phyloP scores from a whole-genome alignment of 2,888 invertebrate genomes.

The Zeuzera pyrina region DNA sequence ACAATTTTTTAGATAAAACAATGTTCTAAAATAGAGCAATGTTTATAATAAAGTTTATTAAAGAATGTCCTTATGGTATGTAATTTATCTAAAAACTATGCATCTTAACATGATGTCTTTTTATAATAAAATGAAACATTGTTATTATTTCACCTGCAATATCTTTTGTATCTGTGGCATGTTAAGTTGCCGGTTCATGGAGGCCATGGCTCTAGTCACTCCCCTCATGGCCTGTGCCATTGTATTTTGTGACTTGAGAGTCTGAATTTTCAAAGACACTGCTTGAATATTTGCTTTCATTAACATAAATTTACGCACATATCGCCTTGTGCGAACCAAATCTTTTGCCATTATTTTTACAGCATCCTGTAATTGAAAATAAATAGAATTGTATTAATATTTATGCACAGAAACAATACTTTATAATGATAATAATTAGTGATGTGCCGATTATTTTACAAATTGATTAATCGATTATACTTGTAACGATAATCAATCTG shows the following conservation, averaged over 20 bases:
- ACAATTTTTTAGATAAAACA: too few species aligned
- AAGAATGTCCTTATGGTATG: too few species aligned
- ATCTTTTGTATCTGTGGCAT: conserved; percentile 99
- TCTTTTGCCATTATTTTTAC: conserved; percentile 99
- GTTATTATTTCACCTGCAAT: conserved; percentile 40
- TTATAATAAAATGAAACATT: neutral
- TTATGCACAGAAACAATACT: too few species aligned
- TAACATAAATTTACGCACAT: conserved; percentile 98
- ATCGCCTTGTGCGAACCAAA: conserved; percentile 94
- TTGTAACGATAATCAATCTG: too few species aligned
- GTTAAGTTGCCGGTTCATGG: conserved; percentile 97
- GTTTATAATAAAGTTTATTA: too few species aligned
- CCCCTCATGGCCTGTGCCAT: conserved; percentile 99
- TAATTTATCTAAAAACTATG: too few species aligned
- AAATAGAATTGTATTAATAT: too few species aligned
- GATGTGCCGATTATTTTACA: too few species aligned
- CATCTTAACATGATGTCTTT: too few species aligned
- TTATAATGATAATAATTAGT: too few species aligned
- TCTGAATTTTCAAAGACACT: conserved; percentile 97
- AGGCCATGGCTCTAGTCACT: conserved; percentile 97
- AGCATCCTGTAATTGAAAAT: conserved; percentile 94
- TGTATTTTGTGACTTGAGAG: conserved; percentile 96
- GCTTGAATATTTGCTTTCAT: conserved; percentile 99
- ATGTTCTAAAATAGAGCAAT: too few species aligned
- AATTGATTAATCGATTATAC: too few species aligned